A percentile compares a stretch with the other conserved stretches of the same genome.
Evolutionary conservation across 2,888 invertebrate genomes (phyloP).

Genomic region (Nebria salina): DNA sequence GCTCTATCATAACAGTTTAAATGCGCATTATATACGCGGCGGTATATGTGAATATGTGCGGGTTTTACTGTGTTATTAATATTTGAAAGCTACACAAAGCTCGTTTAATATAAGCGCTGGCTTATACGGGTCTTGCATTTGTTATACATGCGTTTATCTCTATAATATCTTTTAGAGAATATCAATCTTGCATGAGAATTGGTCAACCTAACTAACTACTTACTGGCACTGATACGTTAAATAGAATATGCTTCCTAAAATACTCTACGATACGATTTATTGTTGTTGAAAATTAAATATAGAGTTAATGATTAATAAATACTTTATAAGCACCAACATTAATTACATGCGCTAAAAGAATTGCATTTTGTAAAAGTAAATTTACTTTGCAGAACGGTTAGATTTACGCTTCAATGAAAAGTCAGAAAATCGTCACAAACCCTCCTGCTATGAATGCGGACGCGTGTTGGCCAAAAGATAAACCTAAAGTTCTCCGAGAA

Average conservation of each 20-base stretch:
- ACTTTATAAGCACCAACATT: no score
- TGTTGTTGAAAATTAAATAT: no score
- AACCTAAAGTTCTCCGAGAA: slow-evolving; percentile 27
- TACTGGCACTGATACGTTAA: not conserved
- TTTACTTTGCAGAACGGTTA: no score
- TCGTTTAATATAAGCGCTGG: slow-evolving; percentile 38
- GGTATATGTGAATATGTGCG: slow-evolving; percentile 8
- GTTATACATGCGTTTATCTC: slow-evolving; percentile 28
- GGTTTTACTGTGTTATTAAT: slow-evolving; percentile 45
- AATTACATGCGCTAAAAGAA: no score
- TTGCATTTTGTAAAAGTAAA: no score
- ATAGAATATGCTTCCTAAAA: not conserved
- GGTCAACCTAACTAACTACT: not conserved
- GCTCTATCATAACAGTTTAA: slow-evolving; percentile 44
- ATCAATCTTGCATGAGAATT: not conserved
- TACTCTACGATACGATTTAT: no score
- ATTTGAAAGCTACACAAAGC: slow-evolving; percentile 39
- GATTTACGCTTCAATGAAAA: not conserved
- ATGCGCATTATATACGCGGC: slow-evolving; percentile 31
- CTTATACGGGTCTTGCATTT: slow-evolving; percentile 29
- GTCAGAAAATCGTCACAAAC: not conserved
- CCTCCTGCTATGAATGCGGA: not conserved
- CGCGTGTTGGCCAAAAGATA: slow-evolving; percentile 7
- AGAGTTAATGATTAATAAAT: no score
- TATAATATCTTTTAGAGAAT: not conserved